Conservation (phyloP, 1,140 invertebrate genomes). For the Heliconius melpomene region DNA sequence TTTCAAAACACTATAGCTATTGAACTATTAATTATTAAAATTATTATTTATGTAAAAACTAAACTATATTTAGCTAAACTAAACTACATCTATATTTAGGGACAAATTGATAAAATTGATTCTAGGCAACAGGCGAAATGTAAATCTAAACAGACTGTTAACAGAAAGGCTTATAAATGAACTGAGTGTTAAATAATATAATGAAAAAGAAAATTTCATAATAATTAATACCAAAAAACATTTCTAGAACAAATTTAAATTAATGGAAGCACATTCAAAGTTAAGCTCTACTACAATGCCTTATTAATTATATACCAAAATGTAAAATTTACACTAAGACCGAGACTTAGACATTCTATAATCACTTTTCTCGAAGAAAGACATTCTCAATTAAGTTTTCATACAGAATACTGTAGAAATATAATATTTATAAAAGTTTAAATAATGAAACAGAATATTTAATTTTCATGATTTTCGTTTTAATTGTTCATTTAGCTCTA, state of each 20-base stretch:
- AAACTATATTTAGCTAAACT: no score
- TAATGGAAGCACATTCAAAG: neutral
- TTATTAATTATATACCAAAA: neutral
- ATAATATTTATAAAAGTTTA: neutral
- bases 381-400: slow-evolving; percentile 11
- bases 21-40: no score
- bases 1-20: no score
- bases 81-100: no score
- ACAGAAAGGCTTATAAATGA: no score
- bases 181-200: no score
- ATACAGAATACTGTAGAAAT: neutral
- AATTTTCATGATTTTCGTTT: neutral
- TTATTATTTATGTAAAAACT: no score
- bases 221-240: no score
- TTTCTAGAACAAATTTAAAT: neutral
- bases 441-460: neutral
- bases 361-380: neutral
- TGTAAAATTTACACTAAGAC: neutral
- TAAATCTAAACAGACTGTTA: no score
- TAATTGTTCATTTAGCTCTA: neutral
- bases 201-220: no score
- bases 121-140: no score
- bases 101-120: no score
- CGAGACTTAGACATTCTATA: neutral
- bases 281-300: neutral